A percentile compares a stretch with the other conserved stretches of the same genome.
Conservation (phyloP, 2,113 vertebrate species). For the Cavia porcellus region DNA sequence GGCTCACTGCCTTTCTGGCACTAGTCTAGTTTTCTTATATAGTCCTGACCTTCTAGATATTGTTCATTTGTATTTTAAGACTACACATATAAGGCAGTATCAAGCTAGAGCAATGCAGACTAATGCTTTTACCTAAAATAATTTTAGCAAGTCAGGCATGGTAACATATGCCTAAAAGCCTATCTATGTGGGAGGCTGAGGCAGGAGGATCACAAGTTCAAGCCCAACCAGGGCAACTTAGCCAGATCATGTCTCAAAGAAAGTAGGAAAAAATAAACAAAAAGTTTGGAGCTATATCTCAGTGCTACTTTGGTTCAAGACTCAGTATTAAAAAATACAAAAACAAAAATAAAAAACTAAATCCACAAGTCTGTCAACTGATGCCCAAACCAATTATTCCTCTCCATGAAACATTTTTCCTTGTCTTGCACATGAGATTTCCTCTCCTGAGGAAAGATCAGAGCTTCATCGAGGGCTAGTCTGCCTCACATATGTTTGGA, state of each 20-base stretch:
- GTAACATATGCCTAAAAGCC: not conserved
- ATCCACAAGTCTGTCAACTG: not conserved
- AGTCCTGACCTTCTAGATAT: not conserved
- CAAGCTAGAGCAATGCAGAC: slow-evolving; percentile 19
- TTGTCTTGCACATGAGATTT: not conserved
- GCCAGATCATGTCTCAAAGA: not conserved
- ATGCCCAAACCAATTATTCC: not conserved
- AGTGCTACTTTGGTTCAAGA: not conserved
- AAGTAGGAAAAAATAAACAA: not conserved
- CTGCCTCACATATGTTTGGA: slow-evolving; percentile 32
- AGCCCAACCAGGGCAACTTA: not conserved
- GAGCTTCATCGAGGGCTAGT: slow-evolving; percentile 19
- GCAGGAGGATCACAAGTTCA: not conserved
- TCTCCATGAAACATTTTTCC: slow-evolving; percentile 24
- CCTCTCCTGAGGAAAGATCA: slow-evolving; percentile 54
- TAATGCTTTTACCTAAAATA: slow-evolving; percentile 36
- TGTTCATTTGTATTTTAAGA: slow-evolving; percentile 2
- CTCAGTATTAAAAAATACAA: not conserved
- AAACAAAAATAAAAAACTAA: not conserved
- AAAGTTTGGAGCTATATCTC: not conserved
- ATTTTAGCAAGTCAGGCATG: not conserved
- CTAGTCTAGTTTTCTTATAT: not conserved
- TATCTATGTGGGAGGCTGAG: not conserved
- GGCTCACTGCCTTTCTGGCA: not conserved
- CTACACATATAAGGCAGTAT: not conserved